Evolutionary conservation across 2,888 invertebrate species (phyloP).

Genomic region (Graphium colonna): DNA sequence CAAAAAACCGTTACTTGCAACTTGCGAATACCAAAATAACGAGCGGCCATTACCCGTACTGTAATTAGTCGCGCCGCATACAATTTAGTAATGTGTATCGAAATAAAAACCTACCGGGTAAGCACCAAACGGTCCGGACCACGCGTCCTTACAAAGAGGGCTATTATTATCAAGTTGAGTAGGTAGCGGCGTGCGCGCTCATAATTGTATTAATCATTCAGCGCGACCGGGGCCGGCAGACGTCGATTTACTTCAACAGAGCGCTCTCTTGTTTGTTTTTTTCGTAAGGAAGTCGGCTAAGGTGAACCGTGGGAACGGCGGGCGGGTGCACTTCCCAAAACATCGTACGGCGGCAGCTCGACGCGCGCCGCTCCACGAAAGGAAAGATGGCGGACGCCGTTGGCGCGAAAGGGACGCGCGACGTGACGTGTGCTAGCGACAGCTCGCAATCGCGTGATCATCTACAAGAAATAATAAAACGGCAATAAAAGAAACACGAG

Average conservation of each 20-base stretch:
- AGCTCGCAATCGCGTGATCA: conserved; percentile 80
- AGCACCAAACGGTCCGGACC: conserved; percentile 38
- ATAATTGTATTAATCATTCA: conserved; percentile 80
- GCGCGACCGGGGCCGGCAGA: conserved; percentile 77
- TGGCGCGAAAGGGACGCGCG: conserved; percentile 48
- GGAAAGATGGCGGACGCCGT: too few relatives aligned
- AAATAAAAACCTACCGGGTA: conserved; percentile 41
- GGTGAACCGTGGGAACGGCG: conserved; percentile 80
- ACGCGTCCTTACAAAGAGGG: conserved; percentile 74
- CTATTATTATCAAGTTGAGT: conserved; percentile 68
- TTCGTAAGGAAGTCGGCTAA: conserved; percentile 79
- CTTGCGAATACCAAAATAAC: conserved; percentile 2
- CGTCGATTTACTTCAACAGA: conserved; percentile 80
- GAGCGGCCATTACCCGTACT: conserved; percentile 8
- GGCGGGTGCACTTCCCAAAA: conserved; percentile 81
- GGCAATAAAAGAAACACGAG: conserved; percentile 79
- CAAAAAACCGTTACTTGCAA: conserved; percentile 12
- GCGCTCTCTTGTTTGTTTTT: conserved; percentile 80
- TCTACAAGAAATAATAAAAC: conserved; percentile 81
- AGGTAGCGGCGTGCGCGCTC: conserved; percentile 74
- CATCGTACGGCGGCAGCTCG: conserved; percentile 78
- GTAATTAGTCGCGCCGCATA: conserved; percentile 22
- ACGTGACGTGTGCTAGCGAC: conserved; percentile 77
- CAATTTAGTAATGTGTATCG: conserved; percentile 37
- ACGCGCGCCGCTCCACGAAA: conserved; percentile 63